Conservation (phyloP, 2,797 vertebrate species). For the Acomys russatus region DNA sequence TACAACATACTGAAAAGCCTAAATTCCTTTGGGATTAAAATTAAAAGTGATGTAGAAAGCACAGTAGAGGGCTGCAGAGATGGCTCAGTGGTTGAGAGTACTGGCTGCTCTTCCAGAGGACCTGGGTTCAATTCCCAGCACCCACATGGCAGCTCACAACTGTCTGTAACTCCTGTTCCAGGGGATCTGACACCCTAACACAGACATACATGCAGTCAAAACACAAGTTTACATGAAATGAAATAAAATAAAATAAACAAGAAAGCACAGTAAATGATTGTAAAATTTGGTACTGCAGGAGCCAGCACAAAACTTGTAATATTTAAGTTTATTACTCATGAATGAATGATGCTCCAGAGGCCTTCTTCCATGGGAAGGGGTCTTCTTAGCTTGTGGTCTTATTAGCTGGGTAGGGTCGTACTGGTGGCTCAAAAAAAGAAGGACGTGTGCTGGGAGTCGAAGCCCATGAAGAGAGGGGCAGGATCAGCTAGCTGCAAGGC, state of each 20-base stretch:
- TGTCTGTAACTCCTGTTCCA: too few relatives aligned
- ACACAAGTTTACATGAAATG: too few relatives aligned
- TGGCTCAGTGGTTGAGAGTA: too few relatives aligned
- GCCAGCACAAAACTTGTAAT: background rate
- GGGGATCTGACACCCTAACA: too few relatives aligned
- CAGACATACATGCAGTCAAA: too few relatives aligned
- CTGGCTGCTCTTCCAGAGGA: too few relatives aligned
- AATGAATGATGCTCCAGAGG: background rate
- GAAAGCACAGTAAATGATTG: background rate
- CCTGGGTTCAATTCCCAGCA: too few relatives aligned
- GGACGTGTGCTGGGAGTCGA: background rate
- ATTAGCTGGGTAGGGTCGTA: background rate
- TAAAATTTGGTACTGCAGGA: background rate
- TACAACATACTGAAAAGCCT: background rate
- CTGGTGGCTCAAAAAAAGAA: background rate
- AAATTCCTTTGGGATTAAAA: background rate
- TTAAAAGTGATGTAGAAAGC: background rate
- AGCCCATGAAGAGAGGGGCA: background rate
- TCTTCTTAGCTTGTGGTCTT: background rate
- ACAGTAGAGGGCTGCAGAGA: background rate
- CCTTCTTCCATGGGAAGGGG: background rate
- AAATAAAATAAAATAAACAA: too few relatives aligned
- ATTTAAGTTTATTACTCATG: background rate
- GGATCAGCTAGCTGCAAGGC: background rate
- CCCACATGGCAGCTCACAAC: too few relatives aligned